phyloP scores from a whole-genome alignment of 2,113 vertebrate species.

The Pachyramphus minor region DNA sequence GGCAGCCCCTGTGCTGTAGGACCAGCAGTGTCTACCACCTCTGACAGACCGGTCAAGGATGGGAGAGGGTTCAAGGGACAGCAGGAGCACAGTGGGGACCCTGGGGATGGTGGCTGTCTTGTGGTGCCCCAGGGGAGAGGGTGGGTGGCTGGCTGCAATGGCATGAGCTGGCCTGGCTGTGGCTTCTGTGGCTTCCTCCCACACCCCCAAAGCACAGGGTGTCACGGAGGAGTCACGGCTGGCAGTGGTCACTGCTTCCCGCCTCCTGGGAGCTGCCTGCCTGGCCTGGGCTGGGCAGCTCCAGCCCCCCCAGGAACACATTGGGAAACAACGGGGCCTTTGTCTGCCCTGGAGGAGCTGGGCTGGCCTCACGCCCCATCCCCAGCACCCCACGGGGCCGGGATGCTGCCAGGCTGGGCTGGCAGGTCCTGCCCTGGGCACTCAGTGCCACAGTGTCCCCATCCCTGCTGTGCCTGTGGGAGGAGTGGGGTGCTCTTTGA shows the following conservation, averaged over 20 bases:
- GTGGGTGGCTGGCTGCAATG: not conserved
- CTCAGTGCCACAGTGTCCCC: not conserved
- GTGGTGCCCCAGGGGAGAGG: not conserved
- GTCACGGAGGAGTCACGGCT: fast-evolving
- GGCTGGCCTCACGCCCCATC: not conserved
- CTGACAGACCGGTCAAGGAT: fast-evolving
- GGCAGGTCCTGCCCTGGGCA: not conserved
- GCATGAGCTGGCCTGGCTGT: fast-evolving
- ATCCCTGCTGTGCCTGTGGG: fast-evolving
- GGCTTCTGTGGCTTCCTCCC: not conserved
- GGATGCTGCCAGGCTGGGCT: not conserved
- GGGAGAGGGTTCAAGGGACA: not conserved
- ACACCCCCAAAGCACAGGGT: not conserved
- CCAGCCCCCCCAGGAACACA: not conserved
- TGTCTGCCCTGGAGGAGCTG: not conserved
- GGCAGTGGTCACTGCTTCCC: fast-evolving
- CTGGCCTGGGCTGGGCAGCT: not conserved
- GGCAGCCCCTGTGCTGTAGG: fast-evolving
- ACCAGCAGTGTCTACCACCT: not conserved
- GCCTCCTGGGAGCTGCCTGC: fast-evolving
- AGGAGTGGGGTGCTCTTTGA: not conserved
- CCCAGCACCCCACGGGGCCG: fast-evolving
- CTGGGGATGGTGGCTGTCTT: not conserved
- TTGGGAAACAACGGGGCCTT: constrained; percentile 4
- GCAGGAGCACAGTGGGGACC: not conserved